phyloP scores from a whole-genome alignment of 2,888 invertebrate genomes.

The Platycheirus albimanus region DNA sequence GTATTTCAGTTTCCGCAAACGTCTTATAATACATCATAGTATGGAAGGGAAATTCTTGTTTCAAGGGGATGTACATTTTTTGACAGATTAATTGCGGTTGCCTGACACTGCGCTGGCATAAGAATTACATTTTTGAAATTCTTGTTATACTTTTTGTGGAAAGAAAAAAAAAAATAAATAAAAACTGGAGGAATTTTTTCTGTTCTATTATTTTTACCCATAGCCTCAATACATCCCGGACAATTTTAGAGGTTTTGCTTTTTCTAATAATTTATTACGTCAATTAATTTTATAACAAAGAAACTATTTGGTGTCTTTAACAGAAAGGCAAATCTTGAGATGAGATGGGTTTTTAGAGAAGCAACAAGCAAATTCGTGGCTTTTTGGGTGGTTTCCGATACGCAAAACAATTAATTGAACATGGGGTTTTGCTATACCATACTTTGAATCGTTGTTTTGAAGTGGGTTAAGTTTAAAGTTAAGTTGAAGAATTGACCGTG shows the following conservation, averaged over 20 bases:
- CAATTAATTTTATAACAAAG: conserved; percentile 79
- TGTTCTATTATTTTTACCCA: not conserved
- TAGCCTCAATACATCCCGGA: not conserved
- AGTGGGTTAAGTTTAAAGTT: too few species aligned
- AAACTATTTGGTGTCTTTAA: conserved; percentile 58
- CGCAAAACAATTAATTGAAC: too few species aligned
- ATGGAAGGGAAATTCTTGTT: conserved; percentile 6
- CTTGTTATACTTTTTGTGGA: conserved; percentile 20
- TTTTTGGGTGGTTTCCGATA: too few species aligned
- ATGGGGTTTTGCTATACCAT: too few species aligned
- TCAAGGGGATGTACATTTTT: conserved; percentile 37
- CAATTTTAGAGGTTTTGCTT: conserved; percentile 17
- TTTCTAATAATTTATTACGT: conserved; percentile 80
- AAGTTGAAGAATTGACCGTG: too few species aligned
- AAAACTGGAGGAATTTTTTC: conserved; percentile 33
- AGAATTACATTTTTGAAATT: conserved; percentile 56
- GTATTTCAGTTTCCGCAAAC: not conserved
- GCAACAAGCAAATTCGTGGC: conserved; percentile 8
- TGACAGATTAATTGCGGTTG: conserved; percentile 73
- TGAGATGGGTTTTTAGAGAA: conserved; percentile 5
- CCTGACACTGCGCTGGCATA: conserved; percentile 43
- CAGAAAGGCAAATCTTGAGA: not conserved
- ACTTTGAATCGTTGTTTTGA: too few species aligned
- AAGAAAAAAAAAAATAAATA: too few species aligned
- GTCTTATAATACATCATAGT: not conserved